Base-by-base conservation (phyloP, 2,888 invertebrate species). In the Brassicogethes aeneus region DNA sequence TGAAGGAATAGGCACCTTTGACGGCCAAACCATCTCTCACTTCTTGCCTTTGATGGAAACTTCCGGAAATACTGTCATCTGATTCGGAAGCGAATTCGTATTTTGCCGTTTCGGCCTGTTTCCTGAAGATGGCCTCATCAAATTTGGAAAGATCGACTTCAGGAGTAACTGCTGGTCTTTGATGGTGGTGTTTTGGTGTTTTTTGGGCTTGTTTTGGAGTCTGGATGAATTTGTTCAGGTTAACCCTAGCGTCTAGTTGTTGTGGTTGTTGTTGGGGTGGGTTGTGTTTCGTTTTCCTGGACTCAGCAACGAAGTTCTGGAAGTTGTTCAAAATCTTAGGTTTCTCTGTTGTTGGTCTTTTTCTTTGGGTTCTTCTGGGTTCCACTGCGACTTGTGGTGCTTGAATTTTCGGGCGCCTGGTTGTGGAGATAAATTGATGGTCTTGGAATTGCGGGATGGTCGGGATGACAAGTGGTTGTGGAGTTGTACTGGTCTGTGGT, bases 1-100 rank as follows among this genome's bases (percentile, higher is more conserved):
- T 70, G 61, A 75, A 78, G 2, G 71, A 70, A 54, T 77, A 77
- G 46, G 64, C 62, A 3, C 77, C 77, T 3, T 47, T 64, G 1
- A 74, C 61, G 7, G 55, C 62, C 2, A 59, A 52, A 1, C 70
- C 70, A 39, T 70, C 66, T 17, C 70, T 51, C 3, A 57, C 51
- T 51, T 72, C 72, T 42, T 68, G 60, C 3, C 70, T 55, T 35
- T 60, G 49, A 32, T 66, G 64, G 15, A 55, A 52, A 36, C 61
- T 61, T 34, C 69, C 70, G 45, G 56, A 63, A 47, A 71, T 68
- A 2, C 59, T 57, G 51, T 72, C 70, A 36, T 65, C 58, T 2
- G 70, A 58, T 13, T 62, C 51, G n/a, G 64, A 56, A 2, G 62
- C 58, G 51, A 70, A 72, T 32, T 59, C 52, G 53, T 71, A 72